Conservation (phyloP, 2,888 invertebrate genomes). For the Spicauda simplicius region DNA sequence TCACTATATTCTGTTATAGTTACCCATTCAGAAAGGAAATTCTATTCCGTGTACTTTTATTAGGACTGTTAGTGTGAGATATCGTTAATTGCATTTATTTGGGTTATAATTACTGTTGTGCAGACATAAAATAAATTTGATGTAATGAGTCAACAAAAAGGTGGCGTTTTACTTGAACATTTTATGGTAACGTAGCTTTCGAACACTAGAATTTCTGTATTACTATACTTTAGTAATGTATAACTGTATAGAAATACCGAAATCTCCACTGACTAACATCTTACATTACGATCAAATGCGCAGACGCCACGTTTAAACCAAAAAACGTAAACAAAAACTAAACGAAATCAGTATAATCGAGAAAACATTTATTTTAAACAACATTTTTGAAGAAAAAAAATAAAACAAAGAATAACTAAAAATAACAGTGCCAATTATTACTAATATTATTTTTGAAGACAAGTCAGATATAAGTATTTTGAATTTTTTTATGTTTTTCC, state of each 20-base stretch:
- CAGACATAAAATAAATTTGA: neutral
- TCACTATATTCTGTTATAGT: slow-evolving; percentile 25
- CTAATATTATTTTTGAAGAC: slow-evolving; percentile 54
- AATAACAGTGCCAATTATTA: slow-evolving; percentile 81
- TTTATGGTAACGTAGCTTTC: too few relatives aligned
- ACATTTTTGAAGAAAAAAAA: slow-evolving; percentile 68
- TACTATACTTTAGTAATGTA: too few relatives aligned
- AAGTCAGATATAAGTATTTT: slow-evolving; percentile 38
- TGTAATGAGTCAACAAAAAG: neutral
- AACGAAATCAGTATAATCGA: slow-evolving; percentile 67
- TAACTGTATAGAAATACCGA: too few relatives aligned
- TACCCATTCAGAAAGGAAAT: slow-evolving; percentile 17
- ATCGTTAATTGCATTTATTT: slow-evolving; percentile 1
- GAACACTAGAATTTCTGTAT: too few relatives aligned
- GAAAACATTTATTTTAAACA: slow-evolving; percentile 78
- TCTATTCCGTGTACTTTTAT: slow-evolving; percentile 18
- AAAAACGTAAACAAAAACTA: slow-evolving; percentile 52
- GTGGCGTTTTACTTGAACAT: too few relatives aligned
- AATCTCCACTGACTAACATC: too few relatives aligned
- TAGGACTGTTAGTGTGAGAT: slow-evolving; percentile 18
- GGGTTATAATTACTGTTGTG: slow-evolving; percentile 14
- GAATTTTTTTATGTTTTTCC: slow-evolving; percentile 23
- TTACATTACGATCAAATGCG: too few relatives aligned
- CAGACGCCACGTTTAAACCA: neutral
- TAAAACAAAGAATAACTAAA: slow-evolving; percentile 72